Conservation (phyloP, 2,113 vertebrate genomes). For the Nesoenas mayeri region DNA sequence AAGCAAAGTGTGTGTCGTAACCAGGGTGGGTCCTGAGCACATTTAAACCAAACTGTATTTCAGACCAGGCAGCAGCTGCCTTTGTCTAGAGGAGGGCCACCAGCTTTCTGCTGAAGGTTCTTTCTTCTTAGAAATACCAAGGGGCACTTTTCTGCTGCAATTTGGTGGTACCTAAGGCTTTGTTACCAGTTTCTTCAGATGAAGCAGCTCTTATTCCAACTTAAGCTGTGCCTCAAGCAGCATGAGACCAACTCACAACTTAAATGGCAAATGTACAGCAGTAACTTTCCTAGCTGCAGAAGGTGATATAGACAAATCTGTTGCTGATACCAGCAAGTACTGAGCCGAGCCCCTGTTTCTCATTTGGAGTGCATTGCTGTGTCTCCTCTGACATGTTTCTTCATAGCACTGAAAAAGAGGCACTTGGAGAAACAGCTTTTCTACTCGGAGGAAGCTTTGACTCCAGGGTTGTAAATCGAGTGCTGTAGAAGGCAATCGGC, state of each 20-base stretch:
- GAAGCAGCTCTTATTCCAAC: constrained; percentile 33
- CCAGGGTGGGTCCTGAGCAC: background rate
- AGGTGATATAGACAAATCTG: constrained; percentile 71
- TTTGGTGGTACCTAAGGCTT: constrained; percentile 20
- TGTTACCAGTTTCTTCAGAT: constrained; percentile 30
- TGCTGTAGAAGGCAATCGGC: background rate
- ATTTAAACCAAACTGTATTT: background rate
- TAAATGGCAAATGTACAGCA: constrained; percentile 35
- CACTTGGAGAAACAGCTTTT: constrained; percentile 58
- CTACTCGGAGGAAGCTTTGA: background rate
- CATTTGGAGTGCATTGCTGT: constrained; percentile 13
- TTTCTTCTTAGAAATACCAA: background rate
- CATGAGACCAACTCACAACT: constrained; percentile 36
- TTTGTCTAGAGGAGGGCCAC: background rate
- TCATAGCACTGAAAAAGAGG: constrained; percentile 53
- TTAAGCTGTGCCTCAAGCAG: constrained; percentile 30
- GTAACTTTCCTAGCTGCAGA: constrained; percentile 48
- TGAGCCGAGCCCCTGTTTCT: background rate
- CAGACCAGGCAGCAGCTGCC: background rate
- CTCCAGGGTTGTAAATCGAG: constrained; percentile 44
- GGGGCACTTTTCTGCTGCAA: background rate
- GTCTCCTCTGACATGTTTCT: constrained; percentile 64
- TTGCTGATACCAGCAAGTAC: constrained; percentile 64
- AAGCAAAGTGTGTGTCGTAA: background rate
- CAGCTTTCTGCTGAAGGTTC: constrained; percentile 11